Evolutionary conservation across 2,797 vertebrate genomes (phyloP), one percentile per base, ranked within the genome.

Genomic region (Tenualosa ilisha): DNA sequence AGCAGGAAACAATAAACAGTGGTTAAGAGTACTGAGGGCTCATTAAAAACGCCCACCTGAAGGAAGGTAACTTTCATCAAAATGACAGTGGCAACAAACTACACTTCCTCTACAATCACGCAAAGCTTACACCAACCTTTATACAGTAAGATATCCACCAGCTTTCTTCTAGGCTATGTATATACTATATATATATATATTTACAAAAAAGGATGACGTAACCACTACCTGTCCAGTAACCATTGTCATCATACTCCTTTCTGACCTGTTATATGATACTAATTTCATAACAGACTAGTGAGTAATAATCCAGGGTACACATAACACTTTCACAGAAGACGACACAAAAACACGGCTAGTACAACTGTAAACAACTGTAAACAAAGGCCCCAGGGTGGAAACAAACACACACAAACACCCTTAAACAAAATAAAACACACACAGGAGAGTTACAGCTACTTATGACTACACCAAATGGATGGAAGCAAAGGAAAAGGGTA

Each of bases 1-100:
- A 86, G 84, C 46, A 65, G 54, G 84, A 61, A 84, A 87, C 82
- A 68, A 40, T 26, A 82, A 88, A 86, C 83, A 85, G 37, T 40
- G 61, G 81, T 85, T 50, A 86, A 22, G 51, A 37, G 31, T 37
- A 6, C 17, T 40, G 1, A 40, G 68, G 11, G 31, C 61, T 40
- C 61, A 81, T 7, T 46, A 81, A 68, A 90, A 86, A 88, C 88
- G 89, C 86, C 88, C 90, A 90, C 87, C 72, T 86, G 65, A 83
- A 88, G 24, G 56, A 85, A 75, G 83, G 31, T 51, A 50, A 68
- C 81, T 87, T 87, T 56, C 31, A 88, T 91, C 86, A 89, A 17
- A 81, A 81, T 53, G 63, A 84, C 56, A 68, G 82, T 82, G 83
- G 87, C 86, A 89, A 90, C 88, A 89, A 91, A 91, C 85, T 86